Evolutionary conservation across 2,113 vertebrate species (phyloP).

Genomic region (Turdus rufiventris): DNA sequence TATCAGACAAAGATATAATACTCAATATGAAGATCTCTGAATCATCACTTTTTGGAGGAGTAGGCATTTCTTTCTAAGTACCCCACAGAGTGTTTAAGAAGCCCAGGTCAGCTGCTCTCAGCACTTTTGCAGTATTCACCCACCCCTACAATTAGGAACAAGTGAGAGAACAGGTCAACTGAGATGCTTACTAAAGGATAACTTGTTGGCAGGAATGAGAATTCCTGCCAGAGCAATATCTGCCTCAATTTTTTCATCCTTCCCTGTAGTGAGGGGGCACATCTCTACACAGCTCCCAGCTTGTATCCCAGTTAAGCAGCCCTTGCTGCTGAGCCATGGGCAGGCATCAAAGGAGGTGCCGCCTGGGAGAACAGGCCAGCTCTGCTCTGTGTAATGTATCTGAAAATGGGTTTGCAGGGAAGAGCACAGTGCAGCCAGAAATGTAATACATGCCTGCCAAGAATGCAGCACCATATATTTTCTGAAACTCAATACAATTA

Average conservation of each 20-base stretch:
- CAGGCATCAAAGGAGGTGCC: rapidly evolving
- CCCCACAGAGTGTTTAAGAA: background rate
- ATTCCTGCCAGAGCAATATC: background rate
- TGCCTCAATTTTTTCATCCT: background rate
- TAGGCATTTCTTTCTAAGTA: background rate
- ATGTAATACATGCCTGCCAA: background rate
- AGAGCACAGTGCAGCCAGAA: background rate
- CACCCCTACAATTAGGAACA: background rate
- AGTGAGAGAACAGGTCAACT: background rate
- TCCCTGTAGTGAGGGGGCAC: background rate
- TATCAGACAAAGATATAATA: background rate
- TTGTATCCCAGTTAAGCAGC: rapidly evolving
- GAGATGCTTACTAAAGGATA: background rate
- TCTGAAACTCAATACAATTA: background rate
- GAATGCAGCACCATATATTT: background rate
- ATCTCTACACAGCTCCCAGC: rapidly evolving
- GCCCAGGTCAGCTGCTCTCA: background rate
- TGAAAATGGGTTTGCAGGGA: background rate
- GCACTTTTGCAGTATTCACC: background rate
- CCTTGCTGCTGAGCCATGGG: background rate
- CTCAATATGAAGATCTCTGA: background rate
- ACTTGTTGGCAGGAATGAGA: background rate
- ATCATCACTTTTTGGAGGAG: background rate
- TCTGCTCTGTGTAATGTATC: background rate
- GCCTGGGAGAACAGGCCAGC: background rate